Percentiles rank a stretch among this genome's conserved stretches.
phyloP scores from a whole-genome alignment of 2,797 vertebrate species.

The Gymnoscopelus braueri region DNA sequence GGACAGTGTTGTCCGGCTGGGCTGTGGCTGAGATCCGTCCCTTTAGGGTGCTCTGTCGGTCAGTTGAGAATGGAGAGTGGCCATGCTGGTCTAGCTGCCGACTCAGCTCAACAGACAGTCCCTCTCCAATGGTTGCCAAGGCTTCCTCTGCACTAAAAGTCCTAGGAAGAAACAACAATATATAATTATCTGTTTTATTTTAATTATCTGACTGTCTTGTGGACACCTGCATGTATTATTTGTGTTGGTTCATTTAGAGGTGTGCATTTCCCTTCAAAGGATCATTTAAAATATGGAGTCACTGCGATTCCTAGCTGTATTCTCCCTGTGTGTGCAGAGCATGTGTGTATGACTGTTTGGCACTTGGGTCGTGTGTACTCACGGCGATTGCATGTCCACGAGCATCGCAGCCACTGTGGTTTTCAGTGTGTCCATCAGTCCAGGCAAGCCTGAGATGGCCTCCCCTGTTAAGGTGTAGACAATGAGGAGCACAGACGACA shows the following conservation, averaged over 20 bases:
- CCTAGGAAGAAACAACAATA: constrained; percentile 64
- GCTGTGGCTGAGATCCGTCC: constrained; percentile 88
- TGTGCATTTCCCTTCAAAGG: too few species aligned
- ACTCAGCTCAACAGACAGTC: constrained; percentile 88
- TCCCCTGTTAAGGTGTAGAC: constrained; percentile 86
- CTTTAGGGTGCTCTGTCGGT: constrained; percentile 82
- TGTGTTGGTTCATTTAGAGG: too few species aligned
- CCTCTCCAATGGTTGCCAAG: constrained; percentile 86
- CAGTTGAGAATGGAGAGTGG: constrained; percentile 79
- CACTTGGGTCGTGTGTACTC: constrained; percentile 64
- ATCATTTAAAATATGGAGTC: too few species aligned
- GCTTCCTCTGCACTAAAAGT: constrained; percentile 85
- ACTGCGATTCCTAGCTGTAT: neutral
- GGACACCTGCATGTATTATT: too few species aligned
- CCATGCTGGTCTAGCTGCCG: constrained; percentile 86
- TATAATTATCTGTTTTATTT: neutral
- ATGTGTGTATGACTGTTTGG: too few species aligned
- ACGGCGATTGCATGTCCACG: constrained; percentile 86
- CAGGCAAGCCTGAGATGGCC: constrained; percentile 83
- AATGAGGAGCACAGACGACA: constrained; percentile 88
- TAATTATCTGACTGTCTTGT: neutral
- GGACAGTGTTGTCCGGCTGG: constrained; percentile 85
- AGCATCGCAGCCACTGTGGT: constrained; percentile 84
- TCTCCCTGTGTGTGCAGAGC: neutral
- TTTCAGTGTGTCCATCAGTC: constrained; percentile 89